Conservation (phyloP, 2,888 invertebrate genomes). For the Bedellia somnulentella region DNA sequence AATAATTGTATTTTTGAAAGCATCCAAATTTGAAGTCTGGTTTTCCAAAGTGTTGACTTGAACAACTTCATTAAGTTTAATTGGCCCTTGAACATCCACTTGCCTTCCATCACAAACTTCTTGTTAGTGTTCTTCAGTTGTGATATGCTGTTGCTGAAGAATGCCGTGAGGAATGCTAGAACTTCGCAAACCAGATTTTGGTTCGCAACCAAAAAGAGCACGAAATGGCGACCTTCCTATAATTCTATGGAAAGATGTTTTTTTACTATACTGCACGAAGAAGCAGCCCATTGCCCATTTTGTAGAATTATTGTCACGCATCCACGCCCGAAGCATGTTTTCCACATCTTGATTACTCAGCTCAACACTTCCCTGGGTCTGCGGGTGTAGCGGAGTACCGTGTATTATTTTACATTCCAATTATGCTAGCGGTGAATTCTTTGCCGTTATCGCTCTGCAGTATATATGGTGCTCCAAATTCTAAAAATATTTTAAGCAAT, state of each 20-base stretch:
- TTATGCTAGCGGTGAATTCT: slow-evolving; percentile 9
- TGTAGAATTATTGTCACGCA: slow-evolving; percentile 15
- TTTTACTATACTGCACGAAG: slow-evolving; percentile 15
- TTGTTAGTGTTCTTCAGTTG: slow-evolving; percentile 7
- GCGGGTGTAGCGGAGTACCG: slow-evolving; percentile 9
- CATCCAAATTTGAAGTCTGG: no score
- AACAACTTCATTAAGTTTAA: no score
- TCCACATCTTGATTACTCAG: slow-evolving; percentile 13
- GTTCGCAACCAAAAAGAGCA: slow-evolving; percentile 15
- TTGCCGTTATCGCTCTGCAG: slow-evolving; percentile 11
- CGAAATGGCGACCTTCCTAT: slow-evolving; percentile 13
- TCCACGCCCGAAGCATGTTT: slow-evolving; percentile 17
- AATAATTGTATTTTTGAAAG: no score
- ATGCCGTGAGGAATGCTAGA: slow-evolving; percentile 5
- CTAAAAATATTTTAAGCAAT: slow-evolving; percentile 13
- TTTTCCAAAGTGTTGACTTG: no score
- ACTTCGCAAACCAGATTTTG: slow-evolving; percentile 11
- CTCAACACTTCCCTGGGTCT: slow-evolving; percentile 12
- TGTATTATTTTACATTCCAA: slow-evolving; percentile 7
- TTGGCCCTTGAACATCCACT: neutral
- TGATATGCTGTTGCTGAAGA: slow-evolving; percentile 6
- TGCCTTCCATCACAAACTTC: slow-evolving; percentile 3
- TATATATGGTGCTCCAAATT: slow-evolving; percentile 10
- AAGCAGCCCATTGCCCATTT: slow-evolving; percentile 16
- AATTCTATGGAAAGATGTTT: slow-evolving; percentile 13